Percentiles rank a stretch among this genome's conserved stretches.
Conservation (phyloP, 2,888 invertebrate species). For the Rhyacophila evoluta region DNA sequence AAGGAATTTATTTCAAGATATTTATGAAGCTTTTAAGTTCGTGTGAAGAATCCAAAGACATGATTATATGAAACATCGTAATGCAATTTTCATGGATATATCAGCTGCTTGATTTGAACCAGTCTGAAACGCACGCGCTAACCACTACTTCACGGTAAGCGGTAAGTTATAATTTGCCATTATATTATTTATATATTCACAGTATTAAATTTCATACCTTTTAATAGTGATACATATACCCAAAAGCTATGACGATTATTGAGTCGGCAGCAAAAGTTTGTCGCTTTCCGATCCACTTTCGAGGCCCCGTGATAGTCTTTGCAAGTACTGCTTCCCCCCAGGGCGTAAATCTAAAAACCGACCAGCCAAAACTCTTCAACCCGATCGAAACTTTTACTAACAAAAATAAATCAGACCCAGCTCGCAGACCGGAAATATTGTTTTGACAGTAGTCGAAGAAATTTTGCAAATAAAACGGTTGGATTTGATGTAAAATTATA, state of each 20-base stretch:
- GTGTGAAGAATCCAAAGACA: too few species aligned
- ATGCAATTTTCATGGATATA: too few species aligned
- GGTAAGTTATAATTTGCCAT: too few species aligned
- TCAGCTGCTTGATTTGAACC: too few species aligned
- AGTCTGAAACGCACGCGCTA: too few species aligned
- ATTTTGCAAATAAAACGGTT: background rate
- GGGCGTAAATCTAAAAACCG: constrained; percentile 22
- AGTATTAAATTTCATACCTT: too few species aligned
- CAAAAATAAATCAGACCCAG: constrained; percentile 22
- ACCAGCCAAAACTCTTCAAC: constrained; percentile 4
- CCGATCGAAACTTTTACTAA: constrained; percentile 17
- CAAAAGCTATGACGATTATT: background rate
- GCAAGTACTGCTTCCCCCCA: background rate
- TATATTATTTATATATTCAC: too few species aligned
- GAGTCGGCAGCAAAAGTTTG: constrained; percentile 21
- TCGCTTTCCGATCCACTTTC: constrained; percentile 37
- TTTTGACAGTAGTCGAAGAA: constrained; percentile 1
- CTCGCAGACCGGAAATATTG: background rate
- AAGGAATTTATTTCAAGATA: too few species aligned
- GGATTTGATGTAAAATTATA: background rate
- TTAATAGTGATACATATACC: too few species aligned
- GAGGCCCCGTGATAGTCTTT: background rate
- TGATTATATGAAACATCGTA: too few species aligned
- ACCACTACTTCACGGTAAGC: too few species aligned
- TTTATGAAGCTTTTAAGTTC: too few species aligned